phyloP scores from a whole-genome alignment of 1,140 invertebrate genomes.

The Anastatus disparis region DNA sequence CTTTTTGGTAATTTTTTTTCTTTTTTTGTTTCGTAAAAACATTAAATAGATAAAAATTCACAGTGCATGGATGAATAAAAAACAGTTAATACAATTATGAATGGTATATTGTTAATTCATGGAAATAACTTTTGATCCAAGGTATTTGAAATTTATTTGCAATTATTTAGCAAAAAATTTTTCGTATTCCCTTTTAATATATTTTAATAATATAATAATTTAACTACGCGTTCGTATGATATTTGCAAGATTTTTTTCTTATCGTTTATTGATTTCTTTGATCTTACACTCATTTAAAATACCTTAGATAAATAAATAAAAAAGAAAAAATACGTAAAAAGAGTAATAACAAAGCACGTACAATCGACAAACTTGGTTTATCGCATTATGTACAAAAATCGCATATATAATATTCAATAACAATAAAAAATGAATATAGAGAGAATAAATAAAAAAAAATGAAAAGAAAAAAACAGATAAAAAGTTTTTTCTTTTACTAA shows the following conservation, averaged over 20 bases:
- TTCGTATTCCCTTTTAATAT: background rate
- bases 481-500: no score
- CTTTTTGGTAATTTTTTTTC: no score
- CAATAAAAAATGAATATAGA: conserved; percentile 26
- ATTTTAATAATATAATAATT: background rate
- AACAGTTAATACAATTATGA: conserved; percentile 14
- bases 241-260: background rate
- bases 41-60: conserved; percentile 32
- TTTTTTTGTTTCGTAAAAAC: conserved; percentile 26
- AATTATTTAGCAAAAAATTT: background rate
- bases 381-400: conserved; percentile 30
- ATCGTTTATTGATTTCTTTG: background rate
- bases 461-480: conserved; percentile 5
- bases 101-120: conserved; percentile 17
- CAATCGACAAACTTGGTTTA: conserved; percentile 22
- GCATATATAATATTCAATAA: conserved; percentile 26
- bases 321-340: no score
- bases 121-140: conserved; percentile 26
- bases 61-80: conserved; percentile 29
- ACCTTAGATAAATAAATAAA: conserved; percentile 28
- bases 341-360: conserved; percentile 25
- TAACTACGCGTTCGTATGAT: background rate
- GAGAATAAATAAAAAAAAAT: no score
- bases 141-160: conserved; percentile 15
- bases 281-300: conserved; percentile 15